Percentiles rank a stretch among this genome's conserved stretches.
Evolutionary conservation across 35 echinoderm and acorn worm genomes (phyloP).

Genomic region (Chiridota heheva): DNA sequence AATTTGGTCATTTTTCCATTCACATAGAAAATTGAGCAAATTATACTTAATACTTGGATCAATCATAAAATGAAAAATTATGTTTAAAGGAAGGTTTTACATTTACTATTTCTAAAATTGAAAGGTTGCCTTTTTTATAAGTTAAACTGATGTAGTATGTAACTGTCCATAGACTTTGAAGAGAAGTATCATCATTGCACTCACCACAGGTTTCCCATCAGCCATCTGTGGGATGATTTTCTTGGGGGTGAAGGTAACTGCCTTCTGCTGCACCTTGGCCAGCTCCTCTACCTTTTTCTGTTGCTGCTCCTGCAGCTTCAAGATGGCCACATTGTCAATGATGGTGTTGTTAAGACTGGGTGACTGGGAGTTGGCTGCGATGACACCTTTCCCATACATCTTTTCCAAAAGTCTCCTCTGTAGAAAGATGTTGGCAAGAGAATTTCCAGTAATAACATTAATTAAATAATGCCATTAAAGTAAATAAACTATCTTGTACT

Average conservation of each 20-base stretch:
- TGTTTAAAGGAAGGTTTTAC: no score
- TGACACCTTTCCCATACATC: slow-evolving; percentile 78
- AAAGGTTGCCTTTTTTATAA: no score
- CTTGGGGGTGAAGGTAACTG: slow-evolving; percentile 40
- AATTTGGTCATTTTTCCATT: no score
- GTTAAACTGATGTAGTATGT: no score
- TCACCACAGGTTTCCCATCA: slow-evolving; percentile 75
- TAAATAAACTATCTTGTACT: no score
- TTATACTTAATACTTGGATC: no score
- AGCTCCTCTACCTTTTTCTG: slow-evolving; percentile 59
- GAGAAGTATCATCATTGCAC: no score
- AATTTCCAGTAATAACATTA: not conserved
- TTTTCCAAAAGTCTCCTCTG: slow-evolving; percentile 84
- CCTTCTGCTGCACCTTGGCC: slow-evolving; percentile 46
- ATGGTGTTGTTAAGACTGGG: slow-evolving; percentile 71
- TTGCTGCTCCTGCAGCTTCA: slow-evolving; percentile 87
- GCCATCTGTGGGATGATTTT: slow-evolving; percentile 34
- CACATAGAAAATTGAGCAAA: no score
- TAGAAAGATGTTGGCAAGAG: not conserved
- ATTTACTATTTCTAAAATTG: no score
- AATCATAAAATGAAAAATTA: no score
- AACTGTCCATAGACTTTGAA: no score
- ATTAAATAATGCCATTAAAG: not conserved
- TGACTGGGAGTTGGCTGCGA: slow-evolving; percentile 46
- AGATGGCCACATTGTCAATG: slow-evolving; percentile 96